Conservation (phyloP, 2,888 invertebrate genomes). For the Leucoptera coffeella region DNA sequence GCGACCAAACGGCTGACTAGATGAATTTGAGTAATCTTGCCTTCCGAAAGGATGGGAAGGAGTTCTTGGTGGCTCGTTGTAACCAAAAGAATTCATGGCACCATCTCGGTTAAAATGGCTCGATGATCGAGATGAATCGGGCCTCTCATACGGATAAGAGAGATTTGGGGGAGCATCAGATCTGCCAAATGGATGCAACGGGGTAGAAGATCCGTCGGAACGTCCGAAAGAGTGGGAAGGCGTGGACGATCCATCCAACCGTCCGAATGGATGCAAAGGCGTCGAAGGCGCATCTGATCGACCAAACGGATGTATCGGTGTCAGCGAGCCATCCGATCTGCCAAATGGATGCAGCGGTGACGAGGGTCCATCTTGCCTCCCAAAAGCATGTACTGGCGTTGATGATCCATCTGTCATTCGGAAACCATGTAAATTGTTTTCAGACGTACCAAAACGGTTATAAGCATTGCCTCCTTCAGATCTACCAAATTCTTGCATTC, state of each 20-base stretch:
- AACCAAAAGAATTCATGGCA: slow-evolving; percentile 1
- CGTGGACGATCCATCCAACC: slow-evolving; percentile 15
- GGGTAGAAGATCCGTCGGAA: slow-evolving; percentile 18
- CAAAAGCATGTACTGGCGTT: slow-evolving; percentile 3
- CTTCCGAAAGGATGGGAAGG: slow-evolving; percentile 6
- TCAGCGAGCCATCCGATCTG: slow-evolving; percentile 10
- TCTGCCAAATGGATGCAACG: slow-evolving; percentile 19
- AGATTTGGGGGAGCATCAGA: slow-evolving; percentile 11
- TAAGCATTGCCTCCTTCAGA: slow-evolving; percentile 10
- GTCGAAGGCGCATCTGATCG: slow-evolving; percentile 8
- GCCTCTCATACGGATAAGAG: slow-evolving; percentile 2
- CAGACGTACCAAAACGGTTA: background rate
- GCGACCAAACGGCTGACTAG: slow-evolving; percentile 13
- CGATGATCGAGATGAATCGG: too few relatives aligned
- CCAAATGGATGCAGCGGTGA: slow-evolving; percentile 10
- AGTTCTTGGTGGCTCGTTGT: slow-evolving; percentile 1
- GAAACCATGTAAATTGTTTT: slow-evolving; percentile 8
- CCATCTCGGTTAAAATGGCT: too few relatives aligned
- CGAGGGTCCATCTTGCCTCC: slow-evolving; percentile 10
- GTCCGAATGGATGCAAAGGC: slow-evolving; percentile 12
- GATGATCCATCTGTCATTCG: slow-evolving; percentile 1
- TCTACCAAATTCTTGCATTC: background rate
- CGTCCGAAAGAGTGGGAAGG: slow-evolving; percentile 17
- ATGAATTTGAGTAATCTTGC: slow-evolving; percentile 12
- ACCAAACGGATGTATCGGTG: slow-evolving; percentile 14